Evolutionary conservation across 2,797 vertebrate genomes (phyloP), one percentile per base, ranked within the genome.

Genomic region (Selene dorsalis): DNA sequence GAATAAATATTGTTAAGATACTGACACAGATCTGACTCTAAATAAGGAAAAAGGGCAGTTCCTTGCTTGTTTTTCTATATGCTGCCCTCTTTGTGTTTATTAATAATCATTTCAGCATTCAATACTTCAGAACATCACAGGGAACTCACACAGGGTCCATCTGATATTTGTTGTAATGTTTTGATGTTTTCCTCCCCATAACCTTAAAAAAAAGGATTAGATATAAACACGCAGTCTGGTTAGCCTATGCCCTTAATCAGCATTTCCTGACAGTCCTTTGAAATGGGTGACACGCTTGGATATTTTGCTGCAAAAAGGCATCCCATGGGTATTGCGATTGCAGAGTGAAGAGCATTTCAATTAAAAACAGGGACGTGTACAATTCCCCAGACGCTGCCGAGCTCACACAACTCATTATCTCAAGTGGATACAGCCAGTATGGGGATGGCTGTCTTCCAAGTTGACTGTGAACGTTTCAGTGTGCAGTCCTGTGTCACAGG

Each of bases 311-410:
- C 65, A 80, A 73, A 80, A 75, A 81, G 43, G 67, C 69, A 13
- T 79, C 79, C 66, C 65, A 17, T 71, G 73, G 73, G 58, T 75
- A 48, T 20, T 43, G 35, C 75, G 65, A 77, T 55, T 70, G 83
- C 38, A 78, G 73, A 59, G 43, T 24, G 48, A 66, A 69, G 66
- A 85, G 74, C 48, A 63, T 90, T 88, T 91, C 82, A 88, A 84
- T 90, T 87, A 80, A 86, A 88, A 90, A 82, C 59, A 57, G 45
- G 52, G 65, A 75, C 6, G 10, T 79, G 74, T 59, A 58, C 80
- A 84, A 85, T 69, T 73, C 82, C 73, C 79, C 52, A 79, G 81
- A 88, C 60, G 20, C 56, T 78, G 62, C 69, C 24, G 30, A 79
- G 68, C n/a, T 28, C 61, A 72, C 73, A 80, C 70, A 77, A 43